Evolutionary conservation across 1,140 invertebrate species (phyloP), one percentile per base, ranked within the genome.

Genomic region (Holcopasites calliopsidis): DNA sequence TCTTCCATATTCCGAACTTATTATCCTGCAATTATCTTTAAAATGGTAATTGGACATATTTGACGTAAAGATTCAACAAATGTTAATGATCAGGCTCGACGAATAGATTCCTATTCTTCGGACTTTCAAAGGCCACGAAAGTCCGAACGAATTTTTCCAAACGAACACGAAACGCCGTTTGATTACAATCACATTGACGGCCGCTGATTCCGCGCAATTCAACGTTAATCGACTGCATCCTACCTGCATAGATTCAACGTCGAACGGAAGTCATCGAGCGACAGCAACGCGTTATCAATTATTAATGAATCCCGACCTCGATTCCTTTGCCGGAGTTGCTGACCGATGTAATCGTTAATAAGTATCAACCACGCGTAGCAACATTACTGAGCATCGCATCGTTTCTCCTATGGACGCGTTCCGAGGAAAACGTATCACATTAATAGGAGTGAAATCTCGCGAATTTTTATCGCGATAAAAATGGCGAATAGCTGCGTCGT

Each of bases 251-350:
- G 6, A 76, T 82, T 62, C 71, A 64, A 50, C 42, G 76, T 28
- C n/a, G 76, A 54, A 55, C 83, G 79, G 83, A 85, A 85, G 76
- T 76, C 28, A 61, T 58, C 64, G 58, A 49, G 66, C 60, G 64
- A 50, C 62, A 50, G 68, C 60, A 42, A 77, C 80, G 58, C 54
- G 71, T 23, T n/a, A 85, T 86, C 38, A 85, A 79, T 86, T 85
- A 86, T 86, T 87, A 83, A 87, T 83, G 78, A 86, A 65, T 28
- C 57, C 13, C 50, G 74, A 70, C 77, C 74, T 60, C 61, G 70
- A 54, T 64, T 42, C 60, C 31, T 54, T 40, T 23, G 44, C 40
- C 13, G 58, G 60, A 31, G 55, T 35, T 69, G 64, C 49, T 33
- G 52, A 49, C 60, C 70, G 49, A 18, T 35, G 49, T 52, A 33